A percentile compares a stretch with the other conserved stretches of the same genome.
Conservation (phyloP, 1,140 invertebrate species). For the Coptotermes formosanus region DNA sequence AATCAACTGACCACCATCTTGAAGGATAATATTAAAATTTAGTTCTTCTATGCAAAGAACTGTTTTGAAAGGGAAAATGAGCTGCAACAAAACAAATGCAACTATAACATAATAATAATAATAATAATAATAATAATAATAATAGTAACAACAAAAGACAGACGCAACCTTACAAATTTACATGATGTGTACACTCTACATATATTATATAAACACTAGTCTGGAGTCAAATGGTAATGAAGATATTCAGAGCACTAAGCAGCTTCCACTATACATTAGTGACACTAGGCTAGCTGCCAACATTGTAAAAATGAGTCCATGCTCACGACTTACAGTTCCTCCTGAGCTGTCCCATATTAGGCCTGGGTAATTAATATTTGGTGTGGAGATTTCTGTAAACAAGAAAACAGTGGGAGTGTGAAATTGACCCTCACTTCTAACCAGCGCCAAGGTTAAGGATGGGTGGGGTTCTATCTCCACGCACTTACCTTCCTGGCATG, state of each 20-base stretch:
- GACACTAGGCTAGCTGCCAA: neutral
- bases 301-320: neutral
- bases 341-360: conserved; percentile 42
- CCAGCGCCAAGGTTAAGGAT: too few relatives aligned
- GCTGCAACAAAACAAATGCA: neutral
- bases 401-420: conserved; percentile 36
- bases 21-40: neutral
- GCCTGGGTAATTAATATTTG: conserved; percentile 69
- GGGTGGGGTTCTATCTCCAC: too few relatives aligned
- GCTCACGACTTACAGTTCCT: neutral
- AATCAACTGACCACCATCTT: neutral
- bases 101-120: too few relatives aligned
- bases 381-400: conserved; percentile 62
- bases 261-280: neutral
- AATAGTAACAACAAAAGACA: neutral
- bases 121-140: neutral
- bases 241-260: neutral
- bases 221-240: neutral
- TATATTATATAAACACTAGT: neutral
- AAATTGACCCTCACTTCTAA: too few relatives aligned
- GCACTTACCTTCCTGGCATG: too few relatives aligned
- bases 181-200: neutral
- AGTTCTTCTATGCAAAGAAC: neutral
- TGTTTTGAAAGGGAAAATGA: neutral
- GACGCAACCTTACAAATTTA: neutral